Conservation (phyloP, 2,113 vertebrate species). For the Leucoraja erinaceus region DNA sequence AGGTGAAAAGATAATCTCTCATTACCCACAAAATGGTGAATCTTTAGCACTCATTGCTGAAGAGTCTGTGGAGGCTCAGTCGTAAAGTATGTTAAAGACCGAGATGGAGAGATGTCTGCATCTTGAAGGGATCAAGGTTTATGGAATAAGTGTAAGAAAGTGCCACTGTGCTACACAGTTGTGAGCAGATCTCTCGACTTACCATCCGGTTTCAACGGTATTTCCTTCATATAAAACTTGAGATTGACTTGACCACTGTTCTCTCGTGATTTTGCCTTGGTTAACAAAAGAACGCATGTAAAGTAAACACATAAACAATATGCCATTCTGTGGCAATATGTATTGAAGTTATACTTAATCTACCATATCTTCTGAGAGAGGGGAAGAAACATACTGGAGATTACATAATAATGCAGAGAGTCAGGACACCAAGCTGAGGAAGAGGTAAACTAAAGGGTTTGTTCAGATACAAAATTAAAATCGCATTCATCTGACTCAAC, state of each 20-base stretch:
- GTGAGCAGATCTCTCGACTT: constrained; percentile 48
- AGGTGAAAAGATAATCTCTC: too few relatives aligned
- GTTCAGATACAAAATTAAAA: too few relatives aligned
- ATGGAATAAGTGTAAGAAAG: too few relatives aligned
- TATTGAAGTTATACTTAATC: not conserved
- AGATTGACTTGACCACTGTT: constrained; percentile 88
- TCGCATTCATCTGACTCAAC: too few relatives aligned
- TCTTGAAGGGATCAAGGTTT: too few relatives aligned
- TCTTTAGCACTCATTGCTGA: too few relatives aligned
- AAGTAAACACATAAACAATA: not conserved
- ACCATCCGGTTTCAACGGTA: constrained; percentile 92
- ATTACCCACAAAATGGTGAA: too few relatives aligned
- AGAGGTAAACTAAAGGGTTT: too few relatives aligned
- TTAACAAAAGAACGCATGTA: constrained; percentile 44
- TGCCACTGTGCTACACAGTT: not conserved
- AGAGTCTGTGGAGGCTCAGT: too few relatives aligned
- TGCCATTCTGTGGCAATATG: not conserved
- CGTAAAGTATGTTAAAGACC: too few relatives aligned
- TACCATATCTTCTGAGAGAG: not conserved
- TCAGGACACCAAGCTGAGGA: not conserved
- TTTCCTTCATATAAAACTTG: constrained; percentile 95
- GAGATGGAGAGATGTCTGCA: too few relatives aligned
- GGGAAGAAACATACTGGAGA: constrained; percentile 1
- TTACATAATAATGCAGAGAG: not conserved
- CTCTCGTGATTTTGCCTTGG: constrained; percentile 82